phyloP scores from a whole-genome alignment of 2,888 invertebrate genomes.

The Bursaphelenchus okinawaensis region DNA sequence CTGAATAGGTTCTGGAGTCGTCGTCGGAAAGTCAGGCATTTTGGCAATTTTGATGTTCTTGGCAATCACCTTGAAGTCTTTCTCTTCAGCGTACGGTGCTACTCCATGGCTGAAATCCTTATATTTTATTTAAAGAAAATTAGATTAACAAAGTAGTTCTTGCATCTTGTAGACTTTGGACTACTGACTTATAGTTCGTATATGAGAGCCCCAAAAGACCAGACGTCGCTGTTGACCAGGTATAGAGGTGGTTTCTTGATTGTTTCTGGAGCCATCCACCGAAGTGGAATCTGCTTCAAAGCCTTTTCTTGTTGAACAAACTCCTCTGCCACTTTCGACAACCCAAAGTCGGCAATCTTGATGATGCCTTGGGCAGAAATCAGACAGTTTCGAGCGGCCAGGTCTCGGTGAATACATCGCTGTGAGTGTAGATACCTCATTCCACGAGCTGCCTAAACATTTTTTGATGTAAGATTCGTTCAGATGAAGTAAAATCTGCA shows the following conservation, averaged over 20 bases:
- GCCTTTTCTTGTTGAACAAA: constrained; percentile 8
- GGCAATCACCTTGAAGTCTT: constrained; percentile 22
- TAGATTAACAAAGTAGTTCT: too few species aligned
- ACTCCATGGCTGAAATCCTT: constrained; percentile 16
- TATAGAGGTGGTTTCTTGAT: constrained; percentile 31
- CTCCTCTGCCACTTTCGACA: constrained; percentile 31
- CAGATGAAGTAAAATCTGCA: too few species aligned
- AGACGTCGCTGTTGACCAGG: constrained; percentile 37
- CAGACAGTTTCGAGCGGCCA: constrained; percentile 80
- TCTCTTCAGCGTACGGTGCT: constrained; percentile 19
- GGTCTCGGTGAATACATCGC: constrained; percentile 77
- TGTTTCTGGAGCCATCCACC: constrained; percentile 47
- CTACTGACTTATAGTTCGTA: too few species aligned
- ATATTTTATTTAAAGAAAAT: too few species aligned
- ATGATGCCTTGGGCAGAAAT: constrained; percentile 42
- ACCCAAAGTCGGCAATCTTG: constrained; percentile 57
- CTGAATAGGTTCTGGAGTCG: constrained; percentile 17
- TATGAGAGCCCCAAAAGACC: constrained; percentile 41
- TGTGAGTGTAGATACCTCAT: constrained; percentile 77
- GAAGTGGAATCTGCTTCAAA: constrained; percentile 23
- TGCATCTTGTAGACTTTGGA: too few species aligned
- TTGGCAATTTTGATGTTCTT: constrained; percentile 29
- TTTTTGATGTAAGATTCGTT: too few species aligned
- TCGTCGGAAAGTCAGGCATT: constrained; percentile 31
- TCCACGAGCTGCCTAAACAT: constrained; percentile 67